phyloP scores from a whole-genome alignment of 2,888 invertebrate genomes.

The Napeogenes inachia region DNA sequence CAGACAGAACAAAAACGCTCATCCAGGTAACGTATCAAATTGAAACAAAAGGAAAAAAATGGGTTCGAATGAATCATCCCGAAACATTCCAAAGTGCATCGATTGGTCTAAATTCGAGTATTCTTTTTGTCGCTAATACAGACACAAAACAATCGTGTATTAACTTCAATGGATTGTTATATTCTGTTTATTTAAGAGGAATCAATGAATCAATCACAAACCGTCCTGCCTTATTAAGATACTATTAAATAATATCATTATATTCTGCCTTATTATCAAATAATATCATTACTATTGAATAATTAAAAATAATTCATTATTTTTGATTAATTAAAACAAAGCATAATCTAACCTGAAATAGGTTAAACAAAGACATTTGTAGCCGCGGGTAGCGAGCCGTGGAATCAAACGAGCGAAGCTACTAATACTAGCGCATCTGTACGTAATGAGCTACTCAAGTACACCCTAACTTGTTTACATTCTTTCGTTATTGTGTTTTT shows the following conservation, averaged over 20 bases:
- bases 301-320: constrained; percentile 31
- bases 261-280: no score
- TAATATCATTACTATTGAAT: no score
- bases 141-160: constrained; percentile 33
- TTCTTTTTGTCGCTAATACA: constrained; percentile 40
- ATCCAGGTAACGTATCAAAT: constrained; percentile 39
- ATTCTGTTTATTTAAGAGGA: no score
- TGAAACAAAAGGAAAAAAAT: constrained; percentile 43
- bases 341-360: constrained; percentile 73
- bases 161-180: constrained; percentile 2
- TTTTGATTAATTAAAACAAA: constrained; percentile 63
- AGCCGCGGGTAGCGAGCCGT: constrained; percentile 42
- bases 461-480: constrained; percentile 77
- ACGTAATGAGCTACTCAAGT: constrained; percentile 76
- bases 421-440: constrained; percentile 71
- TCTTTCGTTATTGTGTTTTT: constrained; percentile 78
- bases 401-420: constrained; percentile 51
- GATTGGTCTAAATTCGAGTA: constrained; percentile 44
- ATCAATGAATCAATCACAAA: no score
- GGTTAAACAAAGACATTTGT: constrained; percentile 66
- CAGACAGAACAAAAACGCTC: constrained; percentile 44
- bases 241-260: no score
- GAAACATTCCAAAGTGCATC: constrained; percentile 46
- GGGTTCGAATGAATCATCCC: constrained; percentile 41
- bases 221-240: no score